Conservation (phyloP, 2,797 vertebrate species). For the Eidolon dupreanum region DNA sequence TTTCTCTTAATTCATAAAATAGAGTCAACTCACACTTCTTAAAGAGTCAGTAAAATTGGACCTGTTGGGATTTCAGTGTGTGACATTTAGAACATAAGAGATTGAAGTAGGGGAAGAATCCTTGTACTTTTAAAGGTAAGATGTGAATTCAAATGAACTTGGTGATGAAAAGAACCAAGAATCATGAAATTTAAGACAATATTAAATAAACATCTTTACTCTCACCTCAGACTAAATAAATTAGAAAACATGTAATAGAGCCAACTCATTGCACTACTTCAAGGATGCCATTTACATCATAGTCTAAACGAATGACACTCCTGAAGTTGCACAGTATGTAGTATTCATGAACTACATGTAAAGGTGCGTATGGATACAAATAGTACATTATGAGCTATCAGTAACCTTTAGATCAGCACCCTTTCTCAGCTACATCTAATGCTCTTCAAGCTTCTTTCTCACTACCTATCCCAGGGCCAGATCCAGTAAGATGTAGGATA, state of each 20-base stretch:
- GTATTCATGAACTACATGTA: neutral
- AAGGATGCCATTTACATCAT: neutral
- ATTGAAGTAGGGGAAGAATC: neutral
- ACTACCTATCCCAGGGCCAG: neutral
- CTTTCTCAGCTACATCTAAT: neutral
- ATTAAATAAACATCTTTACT: neutral
- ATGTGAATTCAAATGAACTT: neutral
- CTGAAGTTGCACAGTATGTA: neutral
- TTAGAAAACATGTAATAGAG: neutral
- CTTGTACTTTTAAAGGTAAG: conserved; percentile 35
- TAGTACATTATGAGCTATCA: neutral
- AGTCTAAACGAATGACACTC: neutral
- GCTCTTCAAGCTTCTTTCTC: neutral
- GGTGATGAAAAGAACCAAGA: conserved; percentile 29
- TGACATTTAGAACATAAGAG: neutral
- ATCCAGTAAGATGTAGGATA: neutral
- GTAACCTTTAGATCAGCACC: neutral
- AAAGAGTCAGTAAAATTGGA: neutral
- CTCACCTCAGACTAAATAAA: neutral
- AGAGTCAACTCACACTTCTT: neutral
- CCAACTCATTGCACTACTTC: neutral
- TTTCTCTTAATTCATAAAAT: neutral
- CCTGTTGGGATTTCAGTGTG: neutral
- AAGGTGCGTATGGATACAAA: neutral
- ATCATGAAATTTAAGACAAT: neutral